Conservation (phyloP, 2,113 vertebrate genomes). For the Neogale vison region DNA sequence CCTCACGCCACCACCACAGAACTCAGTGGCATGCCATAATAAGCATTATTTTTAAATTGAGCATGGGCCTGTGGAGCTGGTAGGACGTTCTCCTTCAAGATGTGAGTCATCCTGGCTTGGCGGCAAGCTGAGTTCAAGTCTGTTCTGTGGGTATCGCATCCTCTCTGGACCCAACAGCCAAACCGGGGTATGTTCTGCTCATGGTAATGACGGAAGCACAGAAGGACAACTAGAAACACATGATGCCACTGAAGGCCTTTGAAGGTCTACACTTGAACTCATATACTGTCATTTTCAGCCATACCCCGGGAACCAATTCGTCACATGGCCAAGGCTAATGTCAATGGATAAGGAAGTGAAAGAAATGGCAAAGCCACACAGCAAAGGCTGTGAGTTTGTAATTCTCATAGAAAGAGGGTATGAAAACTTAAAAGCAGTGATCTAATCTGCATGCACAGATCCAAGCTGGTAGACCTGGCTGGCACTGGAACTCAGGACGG, state of each 20-base stretch:
- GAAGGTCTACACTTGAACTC: not conserved
- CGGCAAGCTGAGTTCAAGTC: not conserved
- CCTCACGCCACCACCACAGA: not conserved
- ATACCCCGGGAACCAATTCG: not conserved
- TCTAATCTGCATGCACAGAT: not conserved
- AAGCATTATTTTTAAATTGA: slow-evolving; percentile 18
- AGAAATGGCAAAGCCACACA: not conserved
- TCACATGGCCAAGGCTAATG: not conserved
- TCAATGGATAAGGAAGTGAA: not conserved
- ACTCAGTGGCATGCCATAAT: not conserved
- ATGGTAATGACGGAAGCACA: not conserved
- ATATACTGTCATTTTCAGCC: not conserved
- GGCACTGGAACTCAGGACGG: not conserved
- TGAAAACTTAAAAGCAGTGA: not conserved
- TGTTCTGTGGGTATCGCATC: not conserved
- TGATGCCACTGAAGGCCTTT: not conserved
- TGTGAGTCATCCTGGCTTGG: not conserved
- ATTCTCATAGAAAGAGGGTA: not conserved
- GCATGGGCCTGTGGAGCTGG: not conserved
- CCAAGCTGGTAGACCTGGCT: not conserved
- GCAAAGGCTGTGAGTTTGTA: not conserved
- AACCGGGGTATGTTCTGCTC: not conserved
- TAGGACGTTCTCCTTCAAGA: slow-evolving; percentile 25
- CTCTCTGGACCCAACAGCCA: not conserved
- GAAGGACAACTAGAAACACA: not conserved